A percentile compares a stretch with the other conserved stretches of the same genome.
phyloP scores from a whole-genome alignment of 2,888 invertebrate genomes.

The Acanthoscelides obtectus region DNA sequence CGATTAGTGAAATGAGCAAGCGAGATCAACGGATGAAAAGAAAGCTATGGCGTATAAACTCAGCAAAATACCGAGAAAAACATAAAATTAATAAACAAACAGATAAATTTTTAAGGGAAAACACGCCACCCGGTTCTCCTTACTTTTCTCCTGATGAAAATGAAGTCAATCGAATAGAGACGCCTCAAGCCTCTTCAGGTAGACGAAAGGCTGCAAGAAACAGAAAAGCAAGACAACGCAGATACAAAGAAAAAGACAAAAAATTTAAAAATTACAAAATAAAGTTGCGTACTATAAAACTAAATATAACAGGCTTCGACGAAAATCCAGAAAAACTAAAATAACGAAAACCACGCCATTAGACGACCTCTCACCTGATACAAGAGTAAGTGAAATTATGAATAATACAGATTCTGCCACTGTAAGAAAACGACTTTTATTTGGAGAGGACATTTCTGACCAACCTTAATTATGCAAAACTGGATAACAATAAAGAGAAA shows the following conservation, averaged over 20 bases:
- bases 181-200: background rate
- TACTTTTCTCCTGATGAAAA: conserved; percentile 1
- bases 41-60: conserved; percentile 2
- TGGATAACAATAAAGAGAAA: background rate
- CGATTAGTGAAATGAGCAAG: conserved; percentile 5
- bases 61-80: conserved; percentile 1
- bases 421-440: conserved; percentile 6
- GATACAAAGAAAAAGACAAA: conserved; percentile 1
- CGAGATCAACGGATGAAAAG: conserved; percentile 2
- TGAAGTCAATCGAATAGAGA: background rate
- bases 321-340: too few species aligned
- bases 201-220: conserved; percentile 7
- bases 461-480: conserved; percentile 4
- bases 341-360: too few species aligned
- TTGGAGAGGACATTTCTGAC: conserved; percentile 4
- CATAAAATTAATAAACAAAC: conserved; percentile 2
- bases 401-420: conserved; percentile 1
- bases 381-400: background rate
- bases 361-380: too few species aligned
- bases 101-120: conserved; percentile 2
- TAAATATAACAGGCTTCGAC: too few species aligned
- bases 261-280: conserved; percentile 1
- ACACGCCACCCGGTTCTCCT: conserved; percentile 2
- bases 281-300: too few species aligned
- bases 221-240: conserved; percentile 3